A percentile compares a stretch with the other conserved stretches of the same genome.
These are phyloP conservation scores for Pteruthius melanotis DNA, from an alignment of 2,113 vertebrate species.

Conservation along the genomic window DNA sequence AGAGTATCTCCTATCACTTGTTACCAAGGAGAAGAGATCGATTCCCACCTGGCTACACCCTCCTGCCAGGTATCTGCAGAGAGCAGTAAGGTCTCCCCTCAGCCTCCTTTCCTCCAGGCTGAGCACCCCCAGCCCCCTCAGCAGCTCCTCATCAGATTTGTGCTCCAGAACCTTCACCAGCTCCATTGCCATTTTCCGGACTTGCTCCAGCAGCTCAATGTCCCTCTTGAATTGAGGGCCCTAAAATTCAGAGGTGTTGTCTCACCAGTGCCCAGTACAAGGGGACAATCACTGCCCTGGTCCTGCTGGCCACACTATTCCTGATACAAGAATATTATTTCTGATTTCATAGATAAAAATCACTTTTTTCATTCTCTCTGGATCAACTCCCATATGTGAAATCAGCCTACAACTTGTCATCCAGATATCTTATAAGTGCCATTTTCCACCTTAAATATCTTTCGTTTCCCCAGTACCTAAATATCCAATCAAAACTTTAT, in stretches of 20 bases:
- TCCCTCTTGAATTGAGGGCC: background rate
- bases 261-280: fast-evolving
- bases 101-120: background rate
- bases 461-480: background rate
- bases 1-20: background rate
- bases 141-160: background rate
- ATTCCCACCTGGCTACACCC: fast-evolving
- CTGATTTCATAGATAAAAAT: background rate
- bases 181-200: background rate
- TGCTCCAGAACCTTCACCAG: background rate
- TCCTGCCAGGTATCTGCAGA: background rate
- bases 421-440: background rate
- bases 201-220: background rate
- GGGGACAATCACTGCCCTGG: background rate
- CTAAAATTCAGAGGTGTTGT: background rate
- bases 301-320: background rate
- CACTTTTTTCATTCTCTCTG: background rate
- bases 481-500: background rate
- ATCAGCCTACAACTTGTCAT: background rate
- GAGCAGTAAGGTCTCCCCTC: fast-evolving
- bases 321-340: background rate
- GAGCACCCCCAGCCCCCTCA: background rate
- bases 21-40: fast-evolving
- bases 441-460: background rate
- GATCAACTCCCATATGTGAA: background rate